Evolutionary conservation across 2,113 vertebrate genomes (phyloP).

Genomic region (Lipotes vexillifer): DNA sequence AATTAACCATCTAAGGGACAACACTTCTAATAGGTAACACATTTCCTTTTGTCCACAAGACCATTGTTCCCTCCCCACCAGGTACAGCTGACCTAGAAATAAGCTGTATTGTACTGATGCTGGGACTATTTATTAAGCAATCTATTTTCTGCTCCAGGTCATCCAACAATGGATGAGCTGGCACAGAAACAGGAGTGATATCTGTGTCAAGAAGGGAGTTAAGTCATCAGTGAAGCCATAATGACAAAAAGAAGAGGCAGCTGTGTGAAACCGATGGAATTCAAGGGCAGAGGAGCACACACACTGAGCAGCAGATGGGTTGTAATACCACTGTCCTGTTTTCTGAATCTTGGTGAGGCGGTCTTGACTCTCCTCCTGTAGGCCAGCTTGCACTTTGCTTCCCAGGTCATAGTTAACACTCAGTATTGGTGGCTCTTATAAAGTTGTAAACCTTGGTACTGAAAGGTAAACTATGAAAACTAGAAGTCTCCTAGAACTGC

Average conservation of each 20-base stretch:
- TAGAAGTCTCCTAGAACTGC: not conserved
- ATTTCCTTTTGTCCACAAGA: not conserved
- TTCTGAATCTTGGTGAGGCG: not conserved
- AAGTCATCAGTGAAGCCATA: not conserved
- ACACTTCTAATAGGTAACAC: not conserved
- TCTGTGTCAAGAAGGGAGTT: not conserved
- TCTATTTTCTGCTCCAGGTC: constrained; percentile 64
- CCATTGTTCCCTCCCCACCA: constrained; percentile 62
- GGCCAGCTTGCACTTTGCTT: not conserved
- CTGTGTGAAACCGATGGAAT: not conserved
- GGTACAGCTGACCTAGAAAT: constrained; percentile 71
- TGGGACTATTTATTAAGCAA: constrained; percentile 53
- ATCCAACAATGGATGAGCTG: constrained; percentile 20
- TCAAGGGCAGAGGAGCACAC: fast-evolving
- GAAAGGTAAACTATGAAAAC: not conserved
- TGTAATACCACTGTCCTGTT: not conserved
- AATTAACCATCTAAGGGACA: constrained; percentile 56
- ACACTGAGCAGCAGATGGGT: fast-evolving
- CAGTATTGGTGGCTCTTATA: not conserved
- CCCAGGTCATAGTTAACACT: not conserved
- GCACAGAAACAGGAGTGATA: not conserved
- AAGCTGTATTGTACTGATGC: not conserved
- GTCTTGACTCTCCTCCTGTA: not conserved
- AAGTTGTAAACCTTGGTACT: not conserved
- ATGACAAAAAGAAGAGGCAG: not conserved